Conservation (phyloP, 37 sponge, comb jelly and placozoan species). For the Spongilla lacustris region DNA sequence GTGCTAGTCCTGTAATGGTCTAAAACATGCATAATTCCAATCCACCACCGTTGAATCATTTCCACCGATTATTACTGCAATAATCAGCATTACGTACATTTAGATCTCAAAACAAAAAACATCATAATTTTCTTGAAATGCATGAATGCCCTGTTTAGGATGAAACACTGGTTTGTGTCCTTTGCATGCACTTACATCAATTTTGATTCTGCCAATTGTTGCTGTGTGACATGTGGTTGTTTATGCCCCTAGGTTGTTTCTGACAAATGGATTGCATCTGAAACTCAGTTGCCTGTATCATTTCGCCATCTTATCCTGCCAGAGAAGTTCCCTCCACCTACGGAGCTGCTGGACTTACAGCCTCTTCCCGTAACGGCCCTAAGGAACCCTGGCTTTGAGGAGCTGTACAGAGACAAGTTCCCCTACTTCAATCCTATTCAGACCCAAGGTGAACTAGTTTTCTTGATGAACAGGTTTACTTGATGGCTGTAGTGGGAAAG, state of each 20-base stretch:
- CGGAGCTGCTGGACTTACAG: conserved; percentile 97
- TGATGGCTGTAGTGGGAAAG: background rate
- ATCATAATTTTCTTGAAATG: too few species aligned
- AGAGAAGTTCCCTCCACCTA: conserved; percentile 97
- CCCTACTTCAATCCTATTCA: conserved; percentile 97
- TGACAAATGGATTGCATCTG: conserved; percentile 79
- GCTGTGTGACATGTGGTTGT: background rate
- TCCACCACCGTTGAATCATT: too few species aligned
- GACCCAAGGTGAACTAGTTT: conserved; percentile 78
- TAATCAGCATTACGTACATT: too few species aligned
- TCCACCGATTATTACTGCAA: too few species aligned
- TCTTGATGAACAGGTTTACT: background rate
- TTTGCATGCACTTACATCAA: too few species aligned
- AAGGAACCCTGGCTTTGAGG: conserved; percentile 80
- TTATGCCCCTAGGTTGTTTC: conserved; percentile 30
- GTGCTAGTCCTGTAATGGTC: too few species aligned
- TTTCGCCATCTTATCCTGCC: conserved; percentile 98
- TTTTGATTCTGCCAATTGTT: too few species aligned
- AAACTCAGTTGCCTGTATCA: conserved; percentile 95
- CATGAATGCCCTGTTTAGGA: too few species aligned
- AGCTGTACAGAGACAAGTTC: conserved; percentile 88
- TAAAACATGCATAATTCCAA: too few species aligned
- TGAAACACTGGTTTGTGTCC: too few species aligned
- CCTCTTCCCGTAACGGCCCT: conserved; percentile 97
- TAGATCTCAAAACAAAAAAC: too few species aligned